Evolutionary conservation across 1,140 invertebrate species (phyloP), one percentile per base, ranked within the genome.

Genomic region (Chlorops oryzae): DNA sequence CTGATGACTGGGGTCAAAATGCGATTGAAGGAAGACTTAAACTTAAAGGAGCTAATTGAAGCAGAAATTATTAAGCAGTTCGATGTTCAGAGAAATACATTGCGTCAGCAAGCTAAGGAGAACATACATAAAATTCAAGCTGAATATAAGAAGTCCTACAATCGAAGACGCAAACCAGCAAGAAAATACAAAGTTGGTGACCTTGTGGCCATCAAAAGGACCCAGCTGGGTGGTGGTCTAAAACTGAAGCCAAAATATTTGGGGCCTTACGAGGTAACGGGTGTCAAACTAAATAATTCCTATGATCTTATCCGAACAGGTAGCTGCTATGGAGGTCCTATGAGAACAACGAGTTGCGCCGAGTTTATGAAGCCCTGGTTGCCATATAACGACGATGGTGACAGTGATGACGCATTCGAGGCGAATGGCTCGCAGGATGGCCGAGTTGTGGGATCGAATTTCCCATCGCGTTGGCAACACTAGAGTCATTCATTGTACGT

Each of bases 151-250:
- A 1, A 22, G n/a, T 25, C 22, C 6, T 73, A 51, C 37, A 63
- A 70, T 51, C 52, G 52, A 47, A 59, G 55, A 35, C 53, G 65
- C 24, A 64, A 62, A 21, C 17, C 35, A 41, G 44, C 51, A 21
- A 53, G 13, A 13, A 37, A 41, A 21, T 72, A 72, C 47, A 49
- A 59, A n/a, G 45, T 55, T 15, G 61, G 61, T 25, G 67, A 73
- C 46, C 32, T 66, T 32, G 66, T 73, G 9, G 70, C 65, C 15
- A 73, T 72, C 12, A 61, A 68, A 47, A 43, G 65, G 38, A 72
- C 70, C 1, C 69, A 73, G 35, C 63, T 63, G 50, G 55, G 52
- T 4, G 38, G 51, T 23, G 68, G 63, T 6, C 24, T 60, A 13
- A 72, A 73, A 37, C 17, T 71, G 7, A 37, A 53, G 20, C 51